Evolutionary conservation across 2,797 vertebrate genomes (phyloP), one percentile per base, ranked within the genome.

Genomic region (Phyllotis vaccarum): DNA sequence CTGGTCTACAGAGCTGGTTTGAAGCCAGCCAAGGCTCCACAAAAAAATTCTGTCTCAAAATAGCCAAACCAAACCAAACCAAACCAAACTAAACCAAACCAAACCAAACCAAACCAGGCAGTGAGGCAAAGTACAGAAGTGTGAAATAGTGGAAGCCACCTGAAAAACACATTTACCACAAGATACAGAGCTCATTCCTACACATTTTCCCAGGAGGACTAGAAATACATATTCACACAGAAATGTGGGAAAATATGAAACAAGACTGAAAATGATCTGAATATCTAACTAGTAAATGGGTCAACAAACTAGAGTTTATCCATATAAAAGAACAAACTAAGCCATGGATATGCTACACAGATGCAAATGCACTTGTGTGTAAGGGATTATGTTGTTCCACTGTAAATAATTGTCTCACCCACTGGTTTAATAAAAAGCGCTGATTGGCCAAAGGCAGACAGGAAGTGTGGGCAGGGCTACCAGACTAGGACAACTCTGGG

Each of bases 181-280:
- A 37, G n/a, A 85, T 12, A 52, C 78, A 94, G 64, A 54, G 54
- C 68, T 24, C 22, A 85, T 19, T 64, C n/a, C 9, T 88, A 90
- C 8, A 62, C 54, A 90, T 86, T 16, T 90, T 29, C 40, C 62
- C 56, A 88, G 74, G 27, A 96, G 27, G 95, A 90, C 87, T 31
- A 56, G 54, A 56, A 96, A 83, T 7, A 60, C 81, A 87, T 34
- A 60, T 46, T 85, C 83, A 93, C 22, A 64, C 24, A 80, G 80
- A 85, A 93, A 87, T 1, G 5, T 75, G n/a, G 34, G 68, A 10
- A 95, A 52, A 70, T 79, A 93, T 43, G 29, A 62, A 88, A 40
- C 49, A 83, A 88, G 49, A 72, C 2, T 43, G 22, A 64, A 86
- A 91, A 88, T 14, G 68, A 78, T 60, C n/a, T 27, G 54, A 27